These are phyloP conservation scores for Atta colombica DNA, from an alignment of 1,140 invertebrate species.

Conservation along the genomic window DNA sequence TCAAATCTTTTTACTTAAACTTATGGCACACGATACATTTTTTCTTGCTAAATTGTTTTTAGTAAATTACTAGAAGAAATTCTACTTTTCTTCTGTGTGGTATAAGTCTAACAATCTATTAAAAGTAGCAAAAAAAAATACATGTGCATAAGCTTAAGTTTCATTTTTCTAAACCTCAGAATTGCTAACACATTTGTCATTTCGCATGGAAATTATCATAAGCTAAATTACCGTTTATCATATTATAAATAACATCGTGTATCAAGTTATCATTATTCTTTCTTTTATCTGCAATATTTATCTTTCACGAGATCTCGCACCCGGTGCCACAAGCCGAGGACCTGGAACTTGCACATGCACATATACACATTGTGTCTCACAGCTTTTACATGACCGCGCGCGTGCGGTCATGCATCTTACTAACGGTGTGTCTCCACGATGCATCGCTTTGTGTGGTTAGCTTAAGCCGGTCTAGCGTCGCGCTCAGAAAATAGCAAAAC, in stretches of 20 bases:
- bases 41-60: no score
- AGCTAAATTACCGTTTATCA: no score
- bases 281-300: not conserved
- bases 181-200: not conserved
- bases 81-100: no score
- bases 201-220: not conserved
- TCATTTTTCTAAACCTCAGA: no score
- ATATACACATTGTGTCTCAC: not conserved
- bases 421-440: conserved; percentile 60
- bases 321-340: not conserved
- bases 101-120: no score
- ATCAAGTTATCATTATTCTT: not conserved
- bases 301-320: conserved; percentile 21
- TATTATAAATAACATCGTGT: not conserved
- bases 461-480: conserved; percentile 31
- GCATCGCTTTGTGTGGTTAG: conserved; percentile 56
- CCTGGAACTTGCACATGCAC: not conserved
- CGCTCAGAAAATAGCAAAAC: conserved; percentile 32
- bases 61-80: no score
- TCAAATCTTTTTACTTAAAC: not conserved
- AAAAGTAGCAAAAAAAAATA: no score
- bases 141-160: no score
- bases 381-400: conserved; percentile 29
- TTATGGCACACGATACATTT: no score
- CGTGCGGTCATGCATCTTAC: conserved; percentile 62